Percentiles rank a stretch among this genome's conserved stretches.
These are phyloP conservation scores for Mimas tiliae DNA, from an alignment of 2,888 invertebrate species.

Conservation along the genomic window DNA sequence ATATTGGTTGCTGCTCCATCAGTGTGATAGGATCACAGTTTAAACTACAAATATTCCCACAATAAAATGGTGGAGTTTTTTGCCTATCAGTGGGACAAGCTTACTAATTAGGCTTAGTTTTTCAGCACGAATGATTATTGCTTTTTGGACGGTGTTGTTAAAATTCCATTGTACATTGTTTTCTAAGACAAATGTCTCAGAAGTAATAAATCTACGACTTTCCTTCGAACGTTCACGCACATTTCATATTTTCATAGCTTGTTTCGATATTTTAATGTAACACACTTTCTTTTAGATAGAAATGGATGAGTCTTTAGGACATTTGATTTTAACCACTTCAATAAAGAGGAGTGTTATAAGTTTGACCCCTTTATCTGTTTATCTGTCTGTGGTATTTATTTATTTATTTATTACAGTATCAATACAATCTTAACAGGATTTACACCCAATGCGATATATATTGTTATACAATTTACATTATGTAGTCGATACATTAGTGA, in stretches of 20 bases:
- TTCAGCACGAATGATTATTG: background rate
- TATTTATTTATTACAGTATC: too few species aligned
- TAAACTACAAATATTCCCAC: background rate
- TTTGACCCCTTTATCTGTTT: too few species aligned
- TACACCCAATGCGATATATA: too few species aligned
- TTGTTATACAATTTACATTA: too few species aligned
- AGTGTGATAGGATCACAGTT: too few species aligned
- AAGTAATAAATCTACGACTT: constrained; percentile 17
- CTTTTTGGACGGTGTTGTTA: constrained; percentile 22
- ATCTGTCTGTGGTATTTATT: too few species aligned
- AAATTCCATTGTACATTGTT: constrained; percentile 23
- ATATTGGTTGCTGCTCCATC: too few species aligned
- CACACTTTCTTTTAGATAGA: background rate
- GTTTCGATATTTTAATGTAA: background rate
- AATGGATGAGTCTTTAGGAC: background rate
- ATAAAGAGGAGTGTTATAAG: background rate
- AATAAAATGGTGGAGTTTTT: background rate
- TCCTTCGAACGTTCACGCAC: constrained; percentile 6
- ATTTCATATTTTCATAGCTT: background rate
- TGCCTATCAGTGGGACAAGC: background rate
- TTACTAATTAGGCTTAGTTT: background rate
- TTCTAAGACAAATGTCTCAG: constrained; percentile 5
- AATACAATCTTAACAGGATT: too few species aligned
- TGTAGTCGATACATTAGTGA: too few species aligned
- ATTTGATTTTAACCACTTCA: background rate